phyloP scores from a whole-genome alignment of 1,140 invertebrate species.

The Drosophila santomea region DNA sequence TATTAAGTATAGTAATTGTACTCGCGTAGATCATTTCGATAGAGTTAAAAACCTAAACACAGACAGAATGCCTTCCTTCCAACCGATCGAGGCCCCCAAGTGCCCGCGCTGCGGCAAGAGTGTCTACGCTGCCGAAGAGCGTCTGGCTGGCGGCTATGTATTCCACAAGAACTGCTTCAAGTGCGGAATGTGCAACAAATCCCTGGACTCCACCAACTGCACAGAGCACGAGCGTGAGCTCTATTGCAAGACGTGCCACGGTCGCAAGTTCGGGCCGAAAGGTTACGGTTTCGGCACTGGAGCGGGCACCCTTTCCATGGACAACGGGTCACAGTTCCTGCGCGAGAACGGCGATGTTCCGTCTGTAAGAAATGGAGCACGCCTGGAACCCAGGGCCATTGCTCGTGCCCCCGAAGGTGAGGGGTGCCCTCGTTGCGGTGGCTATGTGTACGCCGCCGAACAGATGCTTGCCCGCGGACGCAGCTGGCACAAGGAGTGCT shows the following conservation, averaged over 20 bases:
- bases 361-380: conserved; percentile 71
- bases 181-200: conserved; percentile 98
- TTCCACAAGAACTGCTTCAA: conserved; percentile 99
- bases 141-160: conserved; percentile 97
- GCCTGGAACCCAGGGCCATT: conserved; percentile 89
- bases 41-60: conserved; percentile 32
- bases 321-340: conserved; percentile 93
- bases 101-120: conserved; percentile 99
- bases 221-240: conserved; percentile 97
- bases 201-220: conserved; percentile 98
- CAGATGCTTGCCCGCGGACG: conserved; percentile 96
- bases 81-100: conserved; percentile 96
- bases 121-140: conserved; percentile 99
- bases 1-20: conserved; percentile 65
- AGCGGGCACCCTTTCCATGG: conserved; percentile 98
- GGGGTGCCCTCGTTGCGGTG: conserved; percentile 95
- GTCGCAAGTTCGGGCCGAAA: conserved; percentile 98
- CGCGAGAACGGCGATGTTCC: conserved; percentile 77
- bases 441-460: conserved; percentile 96
- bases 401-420: conserved; percentile 94
- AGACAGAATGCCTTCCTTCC: conserved; percentile 92
- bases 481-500: conserved; percentile 98
- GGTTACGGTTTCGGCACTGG: conserved; percentile 99
- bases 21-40: conserved; percentile 58
- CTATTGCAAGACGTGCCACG: conserved; percentile 99